Evolutionary conservation across 2,797 vertebrate species (phyloP), one percentile per base, ranked within the genome.

Genomic region (Podarcis siculus): DNA sequence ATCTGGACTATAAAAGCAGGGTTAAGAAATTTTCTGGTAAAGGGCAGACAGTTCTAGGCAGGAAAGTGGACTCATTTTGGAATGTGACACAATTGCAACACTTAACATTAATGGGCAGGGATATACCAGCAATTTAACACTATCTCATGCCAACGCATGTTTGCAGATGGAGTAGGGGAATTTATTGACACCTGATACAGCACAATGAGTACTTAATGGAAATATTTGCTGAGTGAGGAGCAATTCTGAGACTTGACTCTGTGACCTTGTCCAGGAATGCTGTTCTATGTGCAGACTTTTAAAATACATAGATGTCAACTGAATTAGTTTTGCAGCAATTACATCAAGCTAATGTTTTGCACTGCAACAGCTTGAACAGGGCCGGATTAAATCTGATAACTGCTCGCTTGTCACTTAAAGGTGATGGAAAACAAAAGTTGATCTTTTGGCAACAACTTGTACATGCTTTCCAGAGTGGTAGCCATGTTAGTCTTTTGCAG

Each of bases 391-490:
- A 86, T 42, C 12, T 45, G 12, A 67, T 25, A 73, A 82, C 3
- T 66, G 32, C 49, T 42, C 85, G 39, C 25, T 77, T 21, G 45
- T 12, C 42, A 88, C 61, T 55, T 49, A 72, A 86, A 82, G 49
- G 6, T 15, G 71, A n/a, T 19, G 49, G 32, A 75, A 55, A 3
- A 39, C 0, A 0, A 21, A 4, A 27, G 25, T 5, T 8, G 30
- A 39, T 35, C 2, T 83, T 49, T 71, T 27, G 49, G 82, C 35
- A 84, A 55, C 12, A 4, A 5, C 4, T 84, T 58, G 82, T 1
- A 67, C 72, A 0, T 32, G 27, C 27, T n/a, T n/a, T 13, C 69
- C n/a, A 71, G 69, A 5, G 27, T 5, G 30, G 1, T 5, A 21
- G 72, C 32, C 35, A 19, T 19, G 35, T 32, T 37, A 73, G 72